Conservation (phyloP, 2,797 vertebrate genomes). For the Gymnocypris eckloni region DNA sequence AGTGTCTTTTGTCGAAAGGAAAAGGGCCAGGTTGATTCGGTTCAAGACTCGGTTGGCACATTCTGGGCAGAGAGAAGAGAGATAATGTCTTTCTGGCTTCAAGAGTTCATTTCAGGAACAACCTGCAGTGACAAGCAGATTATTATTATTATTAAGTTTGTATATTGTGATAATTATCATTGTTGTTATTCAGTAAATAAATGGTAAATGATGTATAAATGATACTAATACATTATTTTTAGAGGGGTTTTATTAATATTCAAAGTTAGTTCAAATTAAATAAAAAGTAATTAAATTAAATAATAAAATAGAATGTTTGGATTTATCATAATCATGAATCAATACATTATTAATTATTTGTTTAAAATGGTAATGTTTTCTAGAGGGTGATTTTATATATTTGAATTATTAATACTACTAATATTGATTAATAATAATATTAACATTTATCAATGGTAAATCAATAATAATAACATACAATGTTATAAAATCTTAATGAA, state of each 20-base stretch:
- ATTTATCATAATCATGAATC: background rate
- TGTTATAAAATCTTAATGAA: background rate
- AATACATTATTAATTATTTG: background rate
- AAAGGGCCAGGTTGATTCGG: constrained; percentile 6
- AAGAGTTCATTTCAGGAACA: background rate
- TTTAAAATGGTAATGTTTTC: background rate
- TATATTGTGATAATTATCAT: background rate
- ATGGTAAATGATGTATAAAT: no score
- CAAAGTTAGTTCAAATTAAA: background rate
- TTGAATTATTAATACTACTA: background rate
- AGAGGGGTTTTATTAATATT: background rate
- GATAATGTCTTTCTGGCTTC: constrained; percentile 65
- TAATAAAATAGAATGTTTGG: background rate
- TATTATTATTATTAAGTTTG: background rate
- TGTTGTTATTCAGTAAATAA: background rate
- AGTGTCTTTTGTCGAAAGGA: constrained; percentile 24
- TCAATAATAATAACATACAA: background rate
- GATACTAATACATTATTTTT: no score
- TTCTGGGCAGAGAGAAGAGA: constrained; percentile 37
- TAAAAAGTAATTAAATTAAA: background rate
- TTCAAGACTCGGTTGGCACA: constrained; percentile 18
- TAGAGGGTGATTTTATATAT: background rate
- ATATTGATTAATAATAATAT: background rate
- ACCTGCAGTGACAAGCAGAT: background rate
- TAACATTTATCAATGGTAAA: background rate